Conservation (phyloP, 2,888 invertebrate genomes). For the Sabellastarte sp. region DNA sequence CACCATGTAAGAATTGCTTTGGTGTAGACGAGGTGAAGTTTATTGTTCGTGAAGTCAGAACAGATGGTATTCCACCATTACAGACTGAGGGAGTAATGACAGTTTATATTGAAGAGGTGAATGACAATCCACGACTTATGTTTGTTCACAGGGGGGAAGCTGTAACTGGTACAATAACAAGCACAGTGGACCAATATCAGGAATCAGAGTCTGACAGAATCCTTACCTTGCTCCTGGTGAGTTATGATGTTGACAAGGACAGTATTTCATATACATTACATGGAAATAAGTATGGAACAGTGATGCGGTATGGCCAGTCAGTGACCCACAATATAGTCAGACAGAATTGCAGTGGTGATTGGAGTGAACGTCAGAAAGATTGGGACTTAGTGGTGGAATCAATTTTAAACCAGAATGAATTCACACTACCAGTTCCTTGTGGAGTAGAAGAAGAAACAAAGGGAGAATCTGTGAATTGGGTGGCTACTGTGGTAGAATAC, state of each 20-base stretch:
- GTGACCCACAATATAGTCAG: too few relatives aligned
- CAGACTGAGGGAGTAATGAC: not conserved
- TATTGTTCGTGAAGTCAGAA: not conserved
- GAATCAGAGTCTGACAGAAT: not conserved
- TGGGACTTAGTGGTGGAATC: too few relatives aligned
- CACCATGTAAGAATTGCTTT: not conserved
- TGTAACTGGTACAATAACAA: too few relatives aligned
- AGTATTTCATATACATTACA: not conserved
- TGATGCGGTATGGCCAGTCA: too few relatives aligned
- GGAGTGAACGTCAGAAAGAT: too few relatives aligned
- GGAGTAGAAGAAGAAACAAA: not conserved
- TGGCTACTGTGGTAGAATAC: not conserved
- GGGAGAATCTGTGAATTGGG: not conserved
- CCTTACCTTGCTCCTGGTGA: not conserved
- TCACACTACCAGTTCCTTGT: not conserved
- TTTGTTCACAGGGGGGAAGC: not conserved
- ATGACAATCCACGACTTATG: not conserved
- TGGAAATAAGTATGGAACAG: not conserved
- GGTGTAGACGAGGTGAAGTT: not conserved
- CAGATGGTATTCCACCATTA: not conserved
- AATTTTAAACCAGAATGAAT: not conserved
- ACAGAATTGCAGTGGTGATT: too few relatives aligned
- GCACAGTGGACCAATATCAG: not conserved
- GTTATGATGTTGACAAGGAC: not conserved
- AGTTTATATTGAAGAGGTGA: not conserved